Conservation (phyloP, 2,797 vertebrate genomes). For the Danio tinwini region DNA sequence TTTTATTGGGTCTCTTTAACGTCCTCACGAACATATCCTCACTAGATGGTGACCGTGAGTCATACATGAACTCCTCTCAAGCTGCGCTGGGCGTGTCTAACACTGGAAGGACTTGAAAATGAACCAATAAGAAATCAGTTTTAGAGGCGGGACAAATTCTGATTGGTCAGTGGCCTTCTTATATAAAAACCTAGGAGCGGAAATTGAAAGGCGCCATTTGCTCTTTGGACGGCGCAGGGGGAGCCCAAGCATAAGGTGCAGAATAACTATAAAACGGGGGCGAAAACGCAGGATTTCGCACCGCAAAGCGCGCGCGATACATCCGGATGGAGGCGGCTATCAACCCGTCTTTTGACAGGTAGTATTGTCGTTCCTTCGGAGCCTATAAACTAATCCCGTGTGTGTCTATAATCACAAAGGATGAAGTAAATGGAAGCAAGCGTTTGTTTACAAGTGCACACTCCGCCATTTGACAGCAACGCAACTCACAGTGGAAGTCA, state of each 20-base stretch:
- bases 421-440: neutral
- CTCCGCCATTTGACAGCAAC: neutral
- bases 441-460: neutral
- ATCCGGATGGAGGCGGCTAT: slow-evolving; percentile 80
- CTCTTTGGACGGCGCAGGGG: slow-evolving; percentile 73
- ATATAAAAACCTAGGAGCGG: slow-evolving; percentile 85
- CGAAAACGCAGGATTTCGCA: slow-evolving; percentile 42
- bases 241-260: neutral
- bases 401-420: slow-evolving; percentile 13
- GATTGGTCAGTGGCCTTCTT: slow-evolving; percentile 52
- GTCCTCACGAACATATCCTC: neutral
- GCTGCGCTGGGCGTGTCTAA: neutral
- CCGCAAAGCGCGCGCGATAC: slow-evolving; percentile 65
- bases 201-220: slow-evolving; percentile 91
- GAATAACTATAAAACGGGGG: slow-evolving; percentile 55
- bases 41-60: slow-evolving; percentile 33
- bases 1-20: neutral
- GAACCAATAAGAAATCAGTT: slow-evolving; percentile 62
- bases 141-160: slow-evolving; percentile 50
- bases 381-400: neutral
- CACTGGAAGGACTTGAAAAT: slow-evolving; percentile 31
- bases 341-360: slow-evolving; percentile 82
- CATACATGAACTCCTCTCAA: neutral
- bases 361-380: slow-evolving; percentile 37
- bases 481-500: neutral